Evolutionary conservation across 2,888 invertebrate species (phyloP).

Genomic region (Dysmachus trigonus): DNA sequence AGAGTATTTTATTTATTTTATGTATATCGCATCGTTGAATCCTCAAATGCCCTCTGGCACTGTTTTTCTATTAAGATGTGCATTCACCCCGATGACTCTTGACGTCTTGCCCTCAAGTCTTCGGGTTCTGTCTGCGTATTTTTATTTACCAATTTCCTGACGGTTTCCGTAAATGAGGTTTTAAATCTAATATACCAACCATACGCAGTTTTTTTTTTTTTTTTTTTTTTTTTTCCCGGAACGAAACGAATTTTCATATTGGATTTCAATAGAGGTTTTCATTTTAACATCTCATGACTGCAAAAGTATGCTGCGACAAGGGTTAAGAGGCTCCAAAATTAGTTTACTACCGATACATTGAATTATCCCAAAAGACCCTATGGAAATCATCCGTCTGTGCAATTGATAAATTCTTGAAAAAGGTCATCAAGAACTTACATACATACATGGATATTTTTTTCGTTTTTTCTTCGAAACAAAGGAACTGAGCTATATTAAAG

Average conservation of each 20-base stretch:
- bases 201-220: not conserved
- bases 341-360: not conserved
- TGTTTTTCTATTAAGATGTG: slow-evolving; percentile 9
- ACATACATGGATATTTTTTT: not conserved
- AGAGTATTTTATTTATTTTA: no score
- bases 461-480: not conserved
- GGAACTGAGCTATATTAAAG: no score
- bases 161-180: slow-evolving; percentile 3
- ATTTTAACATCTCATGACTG: not conserved
- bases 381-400: not conserved
- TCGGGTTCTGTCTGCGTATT: not conserved
- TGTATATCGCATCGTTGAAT: not conserved
- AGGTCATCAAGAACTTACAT: not conserved
- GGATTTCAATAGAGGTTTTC: not conserved
- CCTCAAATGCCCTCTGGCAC: not conserved
- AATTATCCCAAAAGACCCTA: not conserved
- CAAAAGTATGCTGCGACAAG: not conserved
- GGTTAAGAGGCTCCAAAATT: not conserved
- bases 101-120: not conserved
- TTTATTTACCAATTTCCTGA: slow-evolving; percentile 10
- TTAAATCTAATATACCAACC: slow-evolving; percentile 4
- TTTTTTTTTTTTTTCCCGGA: not conserved
- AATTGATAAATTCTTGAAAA: not conserved
- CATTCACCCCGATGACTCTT: not conserved
- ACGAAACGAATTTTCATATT: not conserved